Conservation (phyloP, 2,113 vertebrate genomes). For the Pardalotus punctatus region DNA sequence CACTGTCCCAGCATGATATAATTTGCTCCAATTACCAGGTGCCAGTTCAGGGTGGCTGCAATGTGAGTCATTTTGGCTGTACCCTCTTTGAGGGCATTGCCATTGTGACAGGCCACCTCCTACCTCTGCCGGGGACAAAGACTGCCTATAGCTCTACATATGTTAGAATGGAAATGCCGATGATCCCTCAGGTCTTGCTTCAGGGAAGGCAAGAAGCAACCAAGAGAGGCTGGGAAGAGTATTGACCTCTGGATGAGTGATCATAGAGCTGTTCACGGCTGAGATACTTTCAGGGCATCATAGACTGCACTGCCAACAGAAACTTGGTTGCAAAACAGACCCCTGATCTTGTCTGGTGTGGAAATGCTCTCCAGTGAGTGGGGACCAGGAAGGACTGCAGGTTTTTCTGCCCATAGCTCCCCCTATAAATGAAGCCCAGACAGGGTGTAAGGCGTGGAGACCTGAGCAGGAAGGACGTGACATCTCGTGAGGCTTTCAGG, state of each 20-base stretch:
- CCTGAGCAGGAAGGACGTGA: not conserved
- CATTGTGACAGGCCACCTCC: accelerated
- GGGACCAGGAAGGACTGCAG: not conserved
- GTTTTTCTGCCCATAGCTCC: not conserved
- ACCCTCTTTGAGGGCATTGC: not conserved
- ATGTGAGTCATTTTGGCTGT: accelerated
- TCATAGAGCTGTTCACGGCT: not conserved
- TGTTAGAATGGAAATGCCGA: accelerated
- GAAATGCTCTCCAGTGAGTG: not conserved
- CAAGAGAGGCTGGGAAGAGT: not conserved
- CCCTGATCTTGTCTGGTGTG: not conserved
- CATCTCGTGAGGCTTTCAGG: not conserved
- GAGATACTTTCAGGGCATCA: not conserved
- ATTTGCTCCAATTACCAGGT: not conserved
- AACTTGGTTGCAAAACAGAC: not conserved
- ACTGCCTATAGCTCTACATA: not conserved
- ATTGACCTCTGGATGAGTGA: not conserved
- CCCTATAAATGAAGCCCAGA: not conserved
- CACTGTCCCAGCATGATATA: accelerated
- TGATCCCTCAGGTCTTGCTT: not conserved
- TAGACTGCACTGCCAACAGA: not conserved
- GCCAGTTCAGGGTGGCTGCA: not conserved
- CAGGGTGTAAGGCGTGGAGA: not conserved
- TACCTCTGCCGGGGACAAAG: not conserved
- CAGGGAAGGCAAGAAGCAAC: not conserved